phyloP scores from a whole-genome alignment of 2,113 vertebrate species.

The Vulpes lagopus region DNA sequence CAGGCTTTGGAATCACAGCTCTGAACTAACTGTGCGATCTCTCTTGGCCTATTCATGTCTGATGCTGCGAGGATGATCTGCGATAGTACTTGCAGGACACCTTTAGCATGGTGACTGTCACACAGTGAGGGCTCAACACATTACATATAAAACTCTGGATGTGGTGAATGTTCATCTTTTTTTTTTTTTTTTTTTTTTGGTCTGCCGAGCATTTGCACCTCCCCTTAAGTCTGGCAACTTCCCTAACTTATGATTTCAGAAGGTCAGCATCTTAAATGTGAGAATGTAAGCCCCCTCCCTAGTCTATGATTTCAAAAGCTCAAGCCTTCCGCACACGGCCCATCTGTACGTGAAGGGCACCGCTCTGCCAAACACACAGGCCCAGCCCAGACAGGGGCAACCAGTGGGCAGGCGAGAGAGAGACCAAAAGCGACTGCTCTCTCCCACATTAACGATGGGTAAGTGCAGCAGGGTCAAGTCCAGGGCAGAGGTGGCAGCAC shows the following conservation, averaged over 20 bases:
- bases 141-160: neutral
- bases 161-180: neutral
- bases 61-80: neutral
- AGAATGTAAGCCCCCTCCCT: neutral
- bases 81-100: neutral
- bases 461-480: constrained; percentile 52
- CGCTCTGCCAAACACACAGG: neutral
- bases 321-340: neutral
- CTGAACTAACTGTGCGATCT: neutral
- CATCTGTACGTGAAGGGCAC: neutral
- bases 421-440: neutral
- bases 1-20: neutral
- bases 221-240: neutral
- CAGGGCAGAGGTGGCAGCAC: constrained; percentile 56
- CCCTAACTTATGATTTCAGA: neutral
- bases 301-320: constrained; percentile 12
- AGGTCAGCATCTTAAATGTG: constrained; percentile 10
- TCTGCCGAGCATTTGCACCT: neutral
- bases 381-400: neutral
- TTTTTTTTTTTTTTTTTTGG: neutral
- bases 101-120: neutral
- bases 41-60: neutral
- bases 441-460: neutral
- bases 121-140: neutral
- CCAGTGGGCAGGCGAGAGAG: neutral